Evolutionary conservation across 2,888 invertebrate species (phyloP).

Genomic region (Adelognathus sp.): DNA sequence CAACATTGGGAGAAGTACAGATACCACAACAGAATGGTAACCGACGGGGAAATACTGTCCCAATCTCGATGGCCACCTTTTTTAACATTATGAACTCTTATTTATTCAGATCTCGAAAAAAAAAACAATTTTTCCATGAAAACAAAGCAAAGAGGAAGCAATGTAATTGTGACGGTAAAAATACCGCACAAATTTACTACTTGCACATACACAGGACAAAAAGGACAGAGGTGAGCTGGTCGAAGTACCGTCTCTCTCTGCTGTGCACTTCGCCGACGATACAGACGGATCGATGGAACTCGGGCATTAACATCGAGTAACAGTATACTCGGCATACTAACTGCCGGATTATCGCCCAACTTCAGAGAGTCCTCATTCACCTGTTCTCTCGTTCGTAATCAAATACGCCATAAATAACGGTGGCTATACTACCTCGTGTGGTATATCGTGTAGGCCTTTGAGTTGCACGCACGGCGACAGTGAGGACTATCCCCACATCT

Average conservation of each 20-base stretch:
- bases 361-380: slow-evolving; percentile 65
- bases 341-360: slow-evolving; percentile 76
- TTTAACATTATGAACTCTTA: too few relatives aligned
- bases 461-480: not conserved
- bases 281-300: slow-evolving; percentile 72
- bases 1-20: too few relatives aligned
- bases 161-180: too few relatives aligned
- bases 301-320: slow-evolving; percentile 70
- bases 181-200: too few relatives aligned
- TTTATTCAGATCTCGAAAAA: too few relatives aligned
- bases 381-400: slow-evolving; percentile 67
- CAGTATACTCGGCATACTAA: slow-evolving; percentile 65
- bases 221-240: too few relatives aligned
- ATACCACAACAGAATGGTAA: too few relatives aligned
- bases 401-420: slow-evolving; percentile 66
- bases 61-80: too few relatives aligned
- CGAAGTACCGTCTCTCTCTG: slow-evolving; percentile 11
- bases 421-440: not conserved
- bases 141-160: too few relatives aligned
- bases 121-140: too few relatives aligned
- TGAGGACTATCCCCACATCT: not conserved
- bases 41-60: too few relatives aligned
- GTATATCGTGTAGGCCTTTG: not conserved
- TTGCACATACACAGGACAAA: too few relatives aligned
- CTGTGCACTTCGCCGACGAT: slow-evolving; percentile 35